These are phyloP conservation scores for Perizoma flavofasciatum DNA, from an alignment of 2,888 invertebrate genomes.

Conservation along the genomic window DNA sequence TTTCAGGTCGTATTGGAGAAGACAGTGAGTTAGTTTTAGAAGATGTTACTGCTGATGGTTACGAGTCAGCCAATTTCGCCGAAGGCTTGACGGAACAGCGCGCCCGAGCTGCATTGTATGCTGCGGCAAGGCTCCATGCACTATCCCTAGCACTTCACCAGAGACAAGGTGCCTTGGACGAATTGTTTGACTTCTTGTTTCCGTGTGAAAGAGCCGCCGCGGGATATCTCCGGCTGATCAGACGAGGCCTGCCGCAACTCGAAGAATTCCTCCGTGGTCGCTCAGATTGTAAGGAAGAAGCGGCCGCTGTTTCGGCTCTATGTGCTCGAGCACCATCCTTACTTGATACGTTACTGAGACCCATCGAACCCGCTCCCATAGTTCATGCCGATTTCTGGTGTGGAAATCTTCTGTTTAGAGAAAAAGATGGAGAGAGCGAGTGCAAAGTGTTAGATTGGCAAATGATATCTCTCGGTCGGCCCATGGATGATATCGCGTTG, in stretches of 20 bases:
- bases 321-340: constrained; percentile 88
- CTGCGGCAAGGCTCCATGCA: constrained; percentile 89
- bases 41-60: constrained; percentile 87
- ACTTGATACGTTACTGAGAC: constrained; percentile 87
- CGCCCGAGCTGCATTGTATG: constrained; percentile 87
- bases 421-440: constrained; percentile 76
- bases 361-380: constrained; percentile 89
- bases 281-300: constrained; percentile 85
- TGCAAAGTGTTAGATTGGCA: constrained; percentile 93
- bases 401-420: constrained; percentile 89
- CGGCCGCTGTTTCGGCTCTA: constrained; percentile 86
- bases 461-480: constrained; percentile 91
- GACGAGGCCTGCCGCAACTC: constrained; percentile 90
- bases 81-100: constrained; percentile 86
- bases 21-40: constrained; percentile 88
- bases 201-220: constrained; percentile 91
- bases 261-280: constrained; percentile 88
- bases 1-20: constrained; percentile 75
- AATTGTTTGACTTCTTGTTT: constrained; percentile 86
- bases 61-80: constrained; percentile 87
- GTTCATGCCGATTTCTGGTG: constrained; percentile 95
- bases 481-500: constrained; percentile 91
- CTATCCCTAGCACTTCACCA: constrained; percentile 85
- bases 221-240: constrained; percentile 90
- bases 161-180: constrained; percentile 75